Evolutionary conservation across 1,140 invertebrate species (phyloP).

Genomic region (Drosophila lowei): DNA sequence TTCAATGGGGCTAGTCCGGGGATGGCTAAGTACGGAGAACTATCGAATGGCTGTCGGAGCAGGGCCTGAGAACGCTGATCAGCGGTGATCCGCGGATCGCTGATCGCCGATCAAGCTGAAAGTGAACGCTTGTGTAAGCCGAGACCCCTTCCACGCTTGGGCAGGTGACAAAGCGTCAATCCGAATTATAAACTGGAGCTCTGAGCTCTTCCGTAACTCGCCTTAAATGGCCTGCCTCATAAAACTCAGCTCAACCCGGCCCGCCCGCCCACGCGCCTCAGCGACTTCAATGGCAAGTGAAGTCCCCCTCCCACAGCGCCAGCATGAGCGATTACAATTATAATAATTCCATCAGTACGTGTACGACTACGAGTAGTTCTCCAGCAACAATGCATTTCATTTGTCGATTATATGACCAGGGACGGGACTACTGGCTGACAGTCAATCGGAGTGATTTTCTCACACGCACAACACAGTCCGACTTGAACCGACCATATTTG

Average conservation of each 20-base stretch:
- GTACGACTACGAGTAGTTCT: slow-evolving; percentile 13
- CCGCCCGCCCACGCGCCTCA: slow-evolving; percentile 28
- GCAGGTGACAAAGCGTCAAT: slow-evolving; percentile 28
- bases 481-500: slow-evolving; percentile 67
- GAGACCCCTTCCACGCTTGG: slow-evolving; percentile 3
- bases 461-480: slow-evolving; percentile 37
- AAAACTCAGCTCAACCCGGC: slow-evolving; percentile 21
- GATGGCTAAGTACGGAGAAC: slow-evolving; percentile 30
- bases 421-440: slow-evolving; percentile 44
- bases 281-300: slow-evolving; percentile 53
- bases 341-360: slow-evolving; percentile 58
- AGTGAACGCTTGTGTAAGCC: slow-evolving; percentile 11
- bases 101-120: slow-evolving; percentile 16
- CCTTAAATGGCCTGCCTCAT: slow-evolving; percentile 46
- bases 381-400: slow-evolving; percentile 62
- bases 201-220: slow-evolving; percentile 40
- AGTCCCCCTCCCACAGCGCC: neutral
- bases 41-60: slow-evolving; percentile 24
- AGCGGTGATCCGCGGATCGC: neutral
- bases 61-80: slow-evolving; percentile 47
- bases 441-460: slow-evolving; percentile 46
- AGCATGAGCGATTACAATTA: slow-evolving; percentile 37
- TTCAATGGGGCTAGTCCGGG: slow-evolving; percentile 27
- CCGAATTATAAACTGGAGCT: slow-evolving; percentile 30
- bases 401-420: slow-evolving; percentile 35